These are phyloP conservation scores for Pachypsylla venusta DNA, from an alignment of 1,140 invertebrate species.

Conservation along the genomic window DNA sequence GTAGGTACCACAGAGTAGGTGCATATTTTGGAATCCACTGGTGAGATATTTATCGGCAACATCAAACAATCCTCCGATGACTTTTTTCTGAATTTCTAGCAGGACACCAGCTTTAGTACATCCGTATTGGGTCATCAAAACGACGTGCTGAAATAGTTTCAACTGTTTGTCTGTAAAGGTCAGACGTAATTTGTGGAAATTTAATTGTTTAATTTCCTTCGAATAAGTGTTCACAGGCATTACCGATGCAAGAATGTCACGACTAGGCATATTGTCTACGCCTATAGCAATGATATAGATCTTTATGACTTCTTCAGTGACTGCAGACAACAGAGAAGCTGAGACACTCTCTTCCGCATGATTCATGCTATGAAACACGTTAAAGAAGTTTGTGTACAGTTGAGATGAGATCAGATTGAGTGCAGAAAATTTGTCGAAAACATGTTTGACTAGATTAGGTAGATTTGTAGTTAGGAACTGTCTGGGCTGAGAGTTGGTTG, in stretches of 20 bases:
- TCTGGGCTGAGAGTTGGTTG: neutral
- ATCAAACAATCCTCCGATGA: neutral
- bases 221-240: neutral
- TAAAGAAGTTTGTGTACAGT: neutral
- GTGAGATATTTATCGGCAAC: neutral
- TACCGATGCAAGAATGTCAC: neutral
- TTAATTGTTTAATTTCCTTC: neutral
- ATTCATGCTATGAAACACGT: neutral
- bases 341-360: too few relatives aligned
- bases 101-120: neutral
- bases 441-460: neutral
- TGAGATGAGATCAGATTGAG: neutral
- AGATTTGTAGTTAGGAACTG: neutral
- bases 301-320: neutral
- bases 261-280: neutral
- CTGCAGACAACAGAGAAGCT: neutral
- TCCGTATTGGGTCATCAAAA: neutral
- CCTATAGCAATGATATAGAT: neutral
- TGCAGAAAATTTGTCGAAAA: neutral
- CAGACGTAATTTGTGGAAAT: neutral
- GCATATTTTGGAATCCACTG: neutral
- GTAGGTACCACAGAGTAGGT: neutral
- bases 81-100: neutral
- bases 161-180: neutral
- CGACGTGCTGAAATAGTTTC: neutral